Percentiles rank a stretch among this genome's conserved stretches.
Conservation (phyloP, 2,797 vertebrate species). For the Nyctalus aviator region DNA sequence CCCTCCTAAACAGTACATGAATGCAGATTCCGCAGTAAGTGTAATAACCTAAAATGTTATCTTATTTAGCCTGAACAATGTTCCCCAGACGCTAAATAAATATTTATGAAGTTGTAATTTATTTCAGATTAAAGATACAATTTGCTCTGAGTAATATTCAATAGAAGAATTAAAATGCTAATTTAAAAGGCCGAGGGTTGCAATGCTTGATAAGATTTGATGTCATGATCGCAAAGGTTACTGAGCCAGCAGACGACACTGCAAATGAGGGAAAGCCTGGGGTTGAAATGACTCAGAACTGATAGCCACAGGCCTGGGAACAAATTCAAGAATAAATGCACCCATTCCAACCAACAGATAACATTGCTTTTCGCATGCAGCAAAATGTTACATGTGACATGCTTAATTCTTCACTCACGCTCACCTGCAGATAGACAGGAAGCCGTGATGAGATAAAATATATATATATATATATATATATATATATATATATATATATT, state of each 20-base stretch:
- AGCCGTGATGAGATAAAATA: neutral
- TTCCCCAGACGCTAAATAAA: conserved; percentile 85
- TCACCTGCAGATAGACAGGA: neutral
- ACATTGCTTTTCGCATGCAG: neutral
- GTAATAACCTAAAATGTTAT: conserved; percentile 78
- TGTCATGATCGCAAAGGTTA: conserved; percentile 78
- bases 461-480: no score
- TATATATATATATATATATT: no score
- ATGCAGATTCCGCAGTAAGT: conserved; percentile 75
- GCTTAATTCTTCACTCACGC: conserved; percentile 10
- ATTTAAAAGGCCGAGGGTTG: conserved; percentile 79
- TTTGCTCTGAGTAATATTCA: conserved; percentile 76
- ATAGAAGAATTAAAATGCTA: conserved; percentile 79
- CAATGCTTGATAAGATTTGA: conserved; percentile 80
- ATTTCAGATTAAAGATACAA: conserved; percentile 82
- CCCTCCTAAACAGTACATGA: conserved; percentile 76
- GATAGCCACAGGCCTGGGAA: conserved; percentile 24
- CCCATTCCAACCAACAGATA: conserved; percentile 8
- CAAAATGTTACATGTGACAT: neutral
- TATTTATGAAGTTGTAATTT: conserved; percentile 85
- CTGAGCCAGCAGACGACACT: conserved; percentile 70
- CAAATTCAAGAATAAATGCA: conserved; percentile 52
- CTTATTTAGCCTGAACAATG: conserved; percentile 80
- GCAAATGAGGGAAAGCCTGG: conserved; percentile 67
- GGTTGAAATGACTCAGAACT: neutral